Base-by-base conservation (phyloP, 2,888 invertebrate genomes). In the Stratiomys singularior region DNA sequence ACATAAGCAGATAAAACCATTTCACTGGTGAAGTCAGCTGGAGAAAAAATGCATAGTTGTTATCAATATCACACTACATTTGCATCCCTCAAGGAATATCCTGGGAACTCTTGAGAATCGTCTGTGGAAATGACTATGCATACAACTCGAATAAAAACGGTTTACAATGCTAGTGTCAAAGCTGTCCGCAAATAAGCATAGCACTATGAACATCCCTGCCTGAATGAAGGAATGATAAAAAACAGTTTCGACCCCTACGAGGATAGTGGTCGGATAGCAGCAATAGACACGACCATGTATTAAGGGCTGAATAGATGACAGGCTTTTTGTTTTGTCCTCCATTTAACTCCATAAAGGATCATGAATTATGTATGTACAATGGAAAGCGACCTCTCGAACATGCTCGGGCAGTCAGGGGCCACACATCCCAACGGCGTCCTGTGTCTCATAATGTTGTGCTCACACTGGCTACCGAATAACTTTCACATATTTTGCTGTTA, bases 261-360 rank as follows among this genome's bases (percentile, higher is more conserved):
- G 74, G 11, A 37, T 58, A 37, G 58, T 60, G 21, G 37, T 37
- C 60, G 23, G 58, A 44, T 37, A 23, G 37, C 30, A 21, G 72
- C 7, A 37, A 37, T 37, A 37, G 9, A 37, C 5, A 37, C 37
- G 37, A 37, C n/a, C 21, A 13, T 60, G 30, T 52, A 60, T 58
- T 58, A 74, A 11, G 58, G 60, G 60, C 30, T 58, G 74, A 74
- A 74, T 58, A 58, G 58, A 74, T 28, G 58, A 74, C 74, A 74
- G 58, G 74, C 74, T 74, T 74, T 74, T 58, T 74, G 74, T 74
- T 58, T 74, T 25, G 58, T 46, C 58, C 23, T 58, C 74, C 60
- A 60, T 58, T 74, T 74, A 58, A 74, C 74, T 74, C 58, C 30
- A 74, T 74, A 74, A 74, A 74, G 52, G 74, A 58, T 60, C 74